Evolutionary conservation across 1,140 invertebrate genomes (phyloP), one percentile per base, ranked within the genome.

Genomic region (Dryas iulia): DNA sequence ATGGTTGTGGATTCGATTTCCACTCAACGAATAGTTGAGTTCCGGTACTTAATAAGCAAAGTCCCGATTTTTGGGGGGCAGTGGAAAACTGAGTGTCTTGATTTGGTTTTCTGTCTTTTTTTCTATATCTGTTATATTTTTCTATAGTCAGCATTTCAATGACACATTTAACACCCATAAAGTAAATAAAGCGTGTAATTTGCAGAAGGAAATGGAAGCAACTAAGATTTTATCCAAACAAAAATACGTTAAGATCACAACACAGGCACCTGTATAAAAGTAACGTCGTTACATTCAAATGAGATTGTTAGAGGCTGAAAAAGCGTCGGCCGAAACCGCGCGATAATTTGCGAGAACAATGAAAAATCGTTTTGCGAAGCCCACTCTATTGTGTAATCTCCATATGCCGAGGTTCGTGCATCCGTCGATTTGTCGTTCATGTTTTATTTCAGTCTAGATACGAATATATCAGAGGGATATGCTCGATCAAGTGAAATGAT

Each of bases 271-370:
- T 54, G 30, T 52, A 33, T 61, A 33, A 25, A 33, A 66, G 24
- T 59, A 61, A 54, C 23, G 28, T 53, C 59, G 66, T 56, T 61
- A 14, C 21, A 57, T 61, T 35, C 33, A 69, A 69, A 62, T 31
- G 53, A 64, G 61, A 64, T 64, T 23, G 26, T 64, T 64, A 54
- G 61, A 57, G 30, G 28, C 21, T 31, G 53, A 57, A 23, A 64
- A n/a, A 53, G 30, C 59, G 30, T 8, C 18, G 52, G 35, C 18
- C 52, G n/a, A 54, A 60, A 28, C 26, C 59, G 47, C 26, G 66
- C 31, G 24, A 61, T 61, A 67, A 67, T 67, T 61, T 67, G n/a
- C 3, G 31, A 14, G 66, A 67, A 61, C 52, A 61, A 67, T 67
- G 59, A 56, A 52, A 61, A 67, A 35, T 56, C 66, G 31, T 26